These are phyloP conservation scores for Xanthorhoe designata DNA, from an alignment of 2,888 invertebrate genomes.

Conservation along the genomic window DNA sequence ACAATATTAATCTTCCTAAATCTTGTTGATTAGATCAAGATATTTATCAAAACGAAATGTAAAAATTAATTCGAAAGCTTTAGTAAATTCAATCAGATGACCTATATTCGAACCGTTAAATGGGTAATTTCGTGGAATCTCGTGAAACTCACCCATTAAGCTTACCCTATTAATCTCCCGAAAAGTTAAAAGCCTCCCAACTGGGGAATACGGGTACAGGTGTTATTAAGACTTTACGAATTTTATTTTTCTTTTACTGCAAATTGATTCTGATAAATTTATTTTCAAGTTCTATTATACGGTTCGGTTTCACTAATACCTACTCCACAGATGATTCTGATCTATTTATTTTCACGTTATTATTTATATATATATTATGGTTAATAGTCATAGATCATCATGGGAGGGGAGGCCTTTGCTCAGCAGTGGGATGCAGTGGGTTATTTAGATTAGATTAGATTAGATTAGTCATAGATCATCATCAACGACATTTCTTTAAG, in stretches of 20 bases:
- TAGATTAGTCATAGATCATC: background rate
- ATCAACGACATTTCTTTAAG: background rate
- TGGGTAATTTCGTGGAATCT: constrained; percentile 6
- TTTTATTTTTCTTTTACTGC: constrained; percentile 1
- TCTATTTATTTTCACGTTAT: too few species aligned
- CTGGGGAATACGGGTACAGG: background rate
- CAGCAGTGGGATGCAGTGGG: too few species aligned
- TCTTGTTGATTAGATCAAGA: background rate
- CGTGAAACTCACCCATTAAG: constrained; percentile 6
- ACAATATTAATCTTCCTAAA: too few species aligned
- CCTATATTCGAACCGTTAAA: constrained; percentile 8
- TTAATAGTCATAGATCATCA: too few species aligned
- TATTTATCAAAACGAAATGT: background rate
- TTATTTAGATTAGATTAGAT: too few species aligned
- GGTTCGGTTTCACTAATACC: too few species aligned
- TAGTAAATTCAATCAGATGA: constrained; percentile 8
- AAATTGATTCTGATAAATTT: too few species aligned
- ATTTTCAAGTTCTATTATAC: too few species aligned
- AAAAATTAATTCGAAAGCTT: background rate
- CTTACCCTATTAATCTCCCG: background rate
- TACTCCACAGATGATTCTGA: too few species aligned
- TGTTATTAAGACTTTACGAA: background rate
- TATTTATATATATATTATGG: too few species aligned
- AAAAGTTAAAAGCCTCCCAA: background rate
- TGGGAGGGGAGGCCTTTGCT: too few species aligned